A percentile compares a stretch with the other conserved stretches of the same genome.
Conservation (phyloP, 2,113 vertebrate species). For the Nannobrachium achirus region DNA sequence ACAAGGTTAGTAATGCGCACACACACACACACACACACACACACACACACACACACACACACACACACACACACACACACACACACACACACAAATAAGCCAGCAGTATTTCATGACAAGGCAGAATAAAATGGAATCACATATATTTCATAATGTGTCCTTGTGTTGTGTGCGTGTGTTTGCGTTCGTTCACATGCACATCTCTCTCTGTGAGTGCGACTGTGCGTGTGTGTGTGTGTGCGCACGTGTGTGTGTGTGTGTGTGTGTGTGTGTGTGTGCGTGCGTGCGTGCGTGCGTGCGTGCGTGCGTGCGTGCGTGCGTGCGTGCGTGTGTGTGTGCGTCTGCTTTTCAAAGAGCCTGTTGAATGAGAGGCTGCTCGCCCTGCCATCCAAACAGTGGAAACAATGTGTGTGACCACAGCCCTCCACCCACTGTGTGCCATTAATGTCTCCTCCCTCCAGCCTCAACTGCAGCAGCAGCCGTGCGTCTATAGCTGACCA, state of each 20-base stretch:
- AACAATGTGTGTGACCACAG: constrained; percentile 71
- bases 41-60: constrained; percentile 16
- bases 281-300: constrained; percentile 3
- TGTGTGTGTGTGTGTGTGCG: too few species aligned
- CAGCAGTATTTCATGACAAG: constrained; percentile 20
- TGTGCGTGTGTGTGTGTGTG: too few species aligned
- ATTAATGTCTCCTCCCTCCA: constrained; percentile 64
- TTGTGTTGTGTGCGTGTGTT: too few species aligned
- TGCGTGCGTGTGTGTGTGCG: constrained; percentile 34
- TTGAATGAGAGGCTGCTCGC: constrained; percentile 61
- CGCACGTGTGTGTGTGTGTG: too few species aligned
- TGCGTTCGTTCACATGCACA: too few species aligned
- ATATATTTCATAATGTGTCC: not conserved
- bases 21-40: constrained; percentile 8
- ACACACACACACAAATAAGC: constrained; percentile 7
- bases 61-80: constrained; percentile 29
- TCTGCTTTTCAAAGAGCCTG: constrained; percentile 53
- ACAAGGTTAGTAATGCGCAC: too few species aligned
- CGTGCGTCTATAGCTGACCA: too few species aligned
- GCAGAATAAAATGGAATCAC: constrained; percentile 23
- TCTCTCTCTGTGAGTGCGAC: too few species aligned
- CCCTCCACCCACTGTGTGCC: constrained; percentile 53
- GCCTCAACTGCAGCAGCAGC: constrained; percentile 38
- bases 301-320: constrained; percentile 15
- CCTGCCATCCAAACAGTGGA: constrained; percentile 75